These are phyloP conservation scores for Drosophila auraria DNA, from an alignment of 1,140 invertebrate species.

Conservation along the genomic window DNA sequence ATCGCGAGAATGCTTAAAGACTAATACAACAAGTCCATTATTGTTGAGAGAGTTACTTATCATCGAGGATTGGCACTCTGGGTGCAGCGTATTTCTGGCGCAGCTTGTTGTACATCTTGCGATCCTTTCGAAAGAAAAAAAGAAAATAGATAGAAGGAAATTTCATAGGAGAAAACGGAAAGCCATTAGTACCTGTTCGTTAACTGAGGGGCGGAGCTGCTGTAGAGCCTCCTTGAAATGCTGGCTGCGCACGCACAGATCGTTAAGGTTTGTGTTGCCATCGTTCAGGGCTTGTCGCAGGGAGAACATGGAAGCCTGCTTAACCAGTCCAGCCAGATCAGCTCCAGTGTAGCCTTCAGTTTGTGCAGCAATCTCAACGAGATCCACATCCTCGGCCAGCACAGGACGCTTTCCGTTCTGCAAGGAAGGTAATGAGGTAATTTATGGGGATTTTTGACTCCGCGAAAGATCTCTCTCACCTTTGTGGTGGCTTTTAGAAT, in stretches of 20 bases:
- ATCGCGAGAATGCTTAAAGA: conserved; percentile 25
- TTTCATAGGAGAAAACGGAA: too few species aligned
- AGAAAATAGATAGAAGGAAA: not conserved
- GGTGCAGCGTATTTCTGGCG: conserved; percentile 81
- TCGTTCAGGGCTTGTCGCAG: conserved; percentile 89
- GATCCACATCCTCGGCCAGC: conserved; percentile 91
- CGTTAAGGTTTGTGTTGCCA: conserved; percentile 48
- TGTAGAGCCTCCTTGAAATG: conserved; percentile 76
- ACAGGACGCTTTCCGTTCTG: conserved; percentile 91
- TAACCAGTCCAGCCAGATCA: conserved; percentile 94
- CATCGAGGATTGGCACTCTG: conserved; percentile 41
- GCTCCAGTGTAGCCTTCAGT: conserved; percentile 96
- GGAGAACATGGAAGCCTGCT: conserved; percentile 92
- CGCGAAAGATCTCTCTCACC: conserved; percentile 85
- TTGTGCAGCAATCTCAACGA: conserved; percentile 89
- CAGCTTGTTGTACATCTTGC: conserved; percentile 79
- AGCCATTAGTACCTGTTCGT: conserved; percentile 54
- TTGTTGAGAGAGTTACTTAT: conserved; percentile 45
- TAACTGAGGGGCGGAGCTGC: conserved; percentile 76
- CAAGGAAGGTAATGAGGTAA: conserved; percentile 11
- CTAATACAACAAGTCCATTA: conserved; percentile 56
- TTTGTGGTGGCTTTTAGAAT: conserved; percentile 97
- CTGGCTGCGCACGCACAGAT: conserved; percentile 66
- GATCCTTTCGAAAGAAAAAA: conserved; percentile 59
- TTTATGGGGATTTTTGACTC: not conserved